phyloP scores from a whole-genome alignment of 2,797 vertebrate species.

The Hafferia zeledoni region DNA sequence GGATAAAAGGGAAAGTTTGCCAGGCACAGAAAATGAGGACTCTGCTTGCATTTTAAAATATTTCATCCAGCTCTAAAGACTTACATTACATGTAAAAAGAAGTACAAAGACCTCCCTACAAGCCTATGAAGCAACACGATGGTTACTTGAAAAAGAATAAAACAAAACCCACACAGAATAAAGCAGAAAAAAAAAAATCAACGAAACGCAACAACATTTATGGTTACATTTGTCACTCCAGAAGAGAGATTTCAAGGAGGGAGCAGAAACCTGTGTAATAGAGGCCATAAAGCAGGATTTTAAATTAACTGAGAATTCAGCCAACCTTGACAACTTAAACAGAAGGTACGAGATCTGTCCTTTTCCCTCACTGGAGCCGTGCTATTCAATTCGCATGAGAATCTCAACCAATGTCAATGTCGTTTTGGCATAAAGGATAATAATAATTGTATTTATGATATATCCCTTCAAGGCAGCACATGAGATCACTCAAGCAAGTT shows the following conservation, averaged over 20 bases:
- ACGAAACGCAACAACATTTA: not conserved
- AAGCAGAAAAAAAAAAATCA: not conserved
- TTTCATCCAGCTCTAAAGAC: not conserved
- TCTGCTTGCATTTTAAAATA: constrained; percentile 34
- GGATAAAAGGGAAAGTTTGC: constrained; percentile 54
- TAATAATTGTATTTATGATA: constrained; percentile 30
- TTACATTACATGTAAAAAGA: not conserved
- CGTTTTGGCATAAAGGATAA: constrained; percentile 28
- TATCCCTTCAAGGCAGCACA: not conserved
- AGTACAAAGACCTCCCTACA: not conserved
- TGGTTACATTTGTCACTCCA: constrained; percentile 20
- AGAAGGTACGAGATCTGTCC: constrained; percentile 38
- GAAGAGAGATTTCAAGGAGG: not conserved
- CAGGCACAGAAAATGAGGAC: constrained; percentile 25
- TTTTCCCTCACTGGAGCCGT: not conserved
- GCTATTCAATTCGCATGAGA: not conserved
- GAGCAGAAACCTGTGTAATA: constrained; percentile 52
- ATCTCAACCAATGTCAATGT: not conserved
- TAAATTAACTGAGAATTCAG: constrained; percentile 61
- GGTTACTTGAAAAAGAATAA: not conserved
- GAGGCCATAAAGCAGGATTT: constrained; percentile 54
- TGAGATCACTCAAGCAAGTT: not conserved
- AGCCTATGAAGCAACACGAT: not conserved
- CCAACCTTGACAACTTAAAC: constrained; percentile 56
- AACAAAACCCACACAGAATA: not conserved